These are phyloP conservation scores for Andrena bucephala DNA, from an alignment of 2,888 invertebrate genomes.

Conservation along the genomic window DNA sequence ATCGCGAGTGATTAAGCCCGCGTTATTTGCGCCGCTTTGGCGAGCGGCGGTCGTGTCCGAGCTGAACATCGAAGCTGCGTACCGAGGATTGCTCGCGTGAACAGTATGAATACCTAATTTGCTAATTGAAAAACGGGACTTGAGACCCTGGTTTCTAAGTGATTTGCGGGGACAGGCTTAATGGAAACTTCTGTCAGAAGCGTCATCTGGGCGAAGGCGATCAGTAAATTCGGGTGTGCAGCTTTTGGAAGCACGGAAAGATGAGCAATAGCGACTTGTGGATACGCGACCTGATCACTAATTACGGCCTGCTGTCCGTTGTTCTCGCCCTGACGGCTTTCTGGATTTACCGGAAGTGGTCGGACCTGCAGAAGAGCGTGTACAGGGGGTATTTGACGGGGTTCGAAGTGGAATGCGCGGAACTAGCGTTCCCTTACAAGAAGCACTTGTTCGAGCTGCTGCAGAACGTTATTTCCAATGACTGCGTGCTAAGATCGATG, in stretches of 20 bases:
- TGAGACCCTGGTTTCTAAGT: too few species aligned
- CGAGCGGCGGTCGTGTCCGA: not conserved
- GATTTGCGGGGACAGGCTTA: too few species aligned
- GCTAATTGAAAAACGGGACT: too few species aligned
- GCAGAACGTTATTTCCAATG: conserved; percentile 71
- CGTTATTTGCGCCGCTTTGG: conserved; percentile 24
- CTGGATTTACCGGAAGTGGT: conserved; percentile 70
- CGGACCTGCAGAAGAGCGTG: conserved; percentile 67
- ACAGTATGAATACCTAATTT: not conserved
- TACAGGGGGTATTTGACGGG: conserved; percentile 78
- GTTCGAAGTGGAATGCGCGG: conserved; percentile 79
- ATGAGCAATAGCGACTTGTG: conserved; percentile 79
- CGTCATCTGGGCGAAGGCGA: not conserved
- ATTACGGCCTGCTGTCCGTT: conserved; percentile 71
- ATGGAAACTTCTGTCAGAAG: not conserved
- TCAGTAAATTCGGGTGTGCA: not conserved
- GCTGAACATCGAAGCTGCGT: not conserved
- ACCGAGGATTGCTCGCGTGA: not conserved
- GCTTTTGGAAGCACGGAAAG: not conserved
- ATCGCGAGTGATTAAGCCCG: conserved; percentile 33
- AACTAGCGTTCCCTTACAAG: conserved; percentile 72
- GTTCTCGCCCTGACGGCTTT: conserved; percentile 55
- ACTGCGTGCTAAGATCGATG: conserved; percentile 74
- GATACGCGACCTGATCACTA: conserved; percentile 77
- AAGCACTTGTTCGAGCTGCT: conserved; percentile 74